Evolutionary conservation across 2,797 vertebrate genomes (phyloP).

Genomic region (Dicrostonyx torquatus): DNA sequence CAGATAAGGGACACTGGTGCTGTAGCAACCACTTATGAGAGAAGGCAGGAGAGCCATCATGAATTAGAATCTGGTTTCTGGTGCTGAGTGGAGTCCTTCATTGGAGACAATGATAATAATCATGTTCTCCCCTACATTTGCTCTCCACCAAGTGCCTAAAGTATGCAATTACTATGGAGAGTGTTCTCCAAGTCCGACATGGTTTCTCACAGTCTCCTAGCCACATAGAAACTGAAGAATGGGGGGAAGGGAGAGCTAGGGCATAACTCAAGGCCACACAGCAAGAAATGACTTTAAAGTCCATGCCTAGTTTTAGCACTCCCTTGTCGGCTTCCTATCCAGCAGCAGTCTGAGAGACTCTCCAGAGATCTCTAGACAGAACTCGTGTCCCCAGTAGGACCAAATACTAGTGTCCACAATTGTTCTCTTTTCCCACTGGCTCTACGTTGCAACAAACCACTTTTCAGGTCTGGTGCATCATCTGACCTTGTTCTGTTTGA

Average conservation of each 20-base stretch:
- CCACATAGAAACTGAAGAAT: too few species aligned
- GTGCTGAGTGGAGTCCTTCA: fast-evolving
- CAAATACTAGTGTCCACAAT: fast-evolving
- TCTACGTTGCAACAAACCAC: fast-evolving
- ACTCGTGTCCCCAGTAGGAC: neutral
- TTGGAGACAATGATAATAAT: fast-evolving
- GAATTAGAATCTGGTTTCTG: neutral
- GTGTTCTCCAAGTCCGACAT: fast-evolving
- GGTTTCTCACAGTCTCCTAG: too few species aligned
- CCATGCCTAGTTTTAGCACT: too few species aligned
- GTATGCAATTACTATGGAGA: fast-evolving
- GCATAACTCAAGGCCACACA: neutral
- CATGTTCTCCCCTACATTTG: fast-evolving
- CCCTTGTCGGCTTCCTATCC: too few species aligned
- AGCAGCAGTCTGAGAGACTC: neutral
- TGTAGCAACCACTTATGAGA: neutral
- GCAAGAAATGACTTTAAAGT: neutral
- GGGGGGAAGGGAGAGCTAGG: fast-evolving
- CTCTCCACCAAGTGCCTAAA: neutral
- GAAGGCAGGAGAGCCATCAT: fast-evolving
- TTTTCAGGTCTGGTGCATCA: too few species aligned
- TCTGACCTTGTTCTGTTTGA: neutral
- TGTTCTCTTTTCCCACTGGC: too few species aligned
- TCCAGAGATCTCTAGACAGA: neutral
- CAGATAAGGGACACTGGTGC: fast-evolving